Conservation (phyloP, 2,113 vertebrate species). For the Chroicocephalus ridibundus region DNA sequence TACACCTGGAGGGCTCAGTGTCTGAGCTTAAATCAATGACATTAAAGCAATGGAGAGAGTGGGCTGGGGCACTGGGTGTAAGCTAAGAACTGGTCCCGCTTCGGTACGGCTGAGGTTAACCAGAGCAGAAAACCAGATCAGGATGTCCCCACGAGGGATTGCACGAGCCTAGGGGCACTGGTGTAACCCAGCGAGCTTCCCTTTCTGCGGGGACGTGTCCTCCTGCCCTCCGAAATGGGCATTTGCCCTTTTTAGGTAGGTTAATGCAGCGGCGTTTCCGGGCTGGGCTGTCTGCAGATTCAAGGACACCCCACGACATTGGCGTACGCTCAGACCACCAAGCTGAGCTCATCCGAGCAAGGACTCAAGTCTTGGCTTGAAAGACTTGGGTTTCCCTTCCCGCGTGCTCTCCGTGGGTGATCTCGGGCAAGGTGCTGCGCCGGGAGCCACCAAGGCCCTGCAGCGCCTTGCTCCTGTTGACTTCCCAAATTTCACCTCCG, state of each 20-base stretch:
- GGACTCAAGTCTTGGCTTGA: neutral
- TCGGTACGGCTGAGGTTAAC: neutral
- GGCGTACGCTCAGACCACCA: neutral
- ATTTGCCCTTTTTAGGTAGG: neutral
- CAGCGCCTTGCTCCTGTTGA: neutral
- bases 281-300: neutral
- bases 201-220: neutral
- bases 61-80: neutral
- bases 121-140: neutral
- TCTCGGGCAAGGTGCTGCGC: neutral
- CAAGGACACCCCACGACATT: fast-evolving
- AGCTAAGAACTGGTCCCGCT: neutral
- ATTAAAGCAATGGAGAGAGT: neutral
- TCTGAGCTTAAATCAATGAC: neutral
- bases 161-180: neutral
- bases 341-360: neutral
- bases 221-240: neutral
- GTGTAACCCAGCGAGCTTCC: neutral
- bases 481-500: neutral
- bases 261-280: fast-evolving
- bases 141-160: neutral
- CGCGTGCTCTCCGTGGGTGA: fast-evolving
- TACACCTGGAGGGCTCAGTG: neutral
- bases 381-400: neutral
- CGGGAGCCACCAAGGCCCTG: fast-evolving